phyloP scores from a whole-genome alignment of 2,113 vertebrate genomes.

The Sus scrofa region T2T-Sscrofa CM000830.6:124270501-124271000 shows the following conservation, averaged over 20 bases:
- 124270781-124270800: conserved; percentile 53
- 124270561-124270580: conserved; percentile 24
- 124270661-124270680: conserved; percentile 66
- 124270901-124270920: background rate
- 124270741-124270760: conserved; percentile 65
- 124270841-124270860: conserved; percentile 50
- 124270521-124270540: conserved; percentile 3
- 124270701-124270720: conserved; percentile 83
- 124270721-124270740: conserved; percentile 70
- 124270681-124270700: conserved; percentile 53
- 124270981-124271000: background rate
- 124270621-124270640: background rate
- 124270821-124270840: conserved; percentile 44
- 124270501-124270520: conserved; percentile 16
- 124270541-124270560: background rate
- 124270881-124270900: conserved; percentile 15
- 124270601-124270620: conserved; percentile 33
- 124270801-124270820: conserved; percentile 46
- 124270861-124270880: conserved; percentile 35
- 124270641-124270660: conserved; percentile 16
- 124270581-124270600: background rate
- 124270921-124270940: background rate
- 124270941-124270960: background rate
- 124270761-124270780: conserved; percentile 74
- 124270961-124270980: background rate